These are phyloP conservation scores for Apeira syringaria DNA, from an alignment of 2,888 invertebrate genomes.

Conservation along the genomic window DNA sequence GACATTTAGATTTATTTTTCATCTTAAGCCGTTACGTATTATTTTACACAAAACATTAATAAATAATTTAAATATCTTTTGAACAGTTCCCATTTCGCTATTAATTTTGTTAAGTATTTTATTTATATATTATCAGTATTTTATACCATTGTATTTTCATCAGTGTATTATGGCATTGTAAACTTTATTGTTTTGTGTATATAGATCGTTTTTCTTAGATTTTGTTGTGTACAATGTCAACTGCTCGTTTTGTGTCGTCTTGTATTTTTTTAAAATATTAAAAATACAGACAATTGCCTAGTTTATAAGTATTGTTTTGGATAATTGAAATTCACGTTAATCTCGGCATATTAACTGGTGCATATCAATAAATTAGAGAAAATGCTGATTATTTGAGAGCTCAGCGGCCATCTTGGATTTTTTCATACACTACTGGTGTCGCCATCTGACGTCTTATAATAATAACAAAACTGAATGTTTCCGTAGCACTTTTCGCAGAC, in stretches of 20 bases:
- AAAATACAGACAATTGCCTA: no score
- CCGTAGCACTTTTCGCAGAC: not conserved
- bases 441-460: constrained; percentile 54
- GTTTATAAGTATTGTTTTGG: no score
- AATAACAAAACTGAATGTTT: not conserved
- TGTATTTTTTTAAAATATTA: no score
- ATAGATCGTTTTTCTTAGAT: no score
- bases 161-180: not conserved
- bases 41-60: not conserved
- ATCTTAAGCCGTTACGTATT: constrained; percentile 7
- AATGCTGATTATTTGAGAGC: not conserved
- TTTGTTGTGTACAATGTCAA: no score
- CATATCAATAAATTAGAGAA: no score
- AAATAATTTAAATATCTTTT: not conserved
- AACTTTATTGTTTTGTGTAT: no score
- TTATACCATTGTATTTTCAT: not conserved
- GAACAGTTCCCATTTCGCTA: not conserved
- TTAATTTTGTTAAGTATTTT: no score
- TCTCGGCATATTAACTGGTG: no score
- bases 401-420: constrained; percentile 66
- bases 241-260: no score
- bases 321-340: no score
- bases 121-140: no score
- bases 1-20: constrained; percentile 5
- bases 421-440: constrained; percentile 34